Evolutionary conservation across 2,888 invertebrate species (phyloP), one percentile per base, ranked within the genome.

Genomic region (Lepetodrilus schrolli): DNA sequence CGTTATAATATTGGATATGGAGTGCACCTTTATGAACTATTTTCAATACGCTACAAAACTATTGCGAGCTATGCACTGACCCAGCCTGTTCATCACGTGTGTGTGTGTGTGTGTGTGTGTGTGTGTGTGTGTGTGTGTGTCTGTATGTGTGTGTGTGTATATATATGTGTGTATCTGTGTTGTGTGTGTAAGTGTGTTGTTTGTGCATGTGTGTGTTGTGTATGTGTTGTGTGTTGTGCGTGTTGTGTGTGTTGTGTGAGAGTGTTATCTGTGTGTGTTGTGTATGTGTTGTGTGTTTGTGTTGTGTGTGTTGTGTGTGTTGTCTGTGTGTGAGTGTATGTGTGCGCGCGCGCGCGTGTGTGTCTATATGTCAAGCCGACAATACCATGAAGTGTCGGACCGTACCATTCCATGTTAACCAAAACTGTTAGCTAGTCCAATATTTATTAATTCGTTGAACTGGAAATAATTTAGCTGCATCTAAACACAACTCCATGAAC

Each of bases 61-160:
- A n/a, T n/a, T n/a, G n/a, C n/a, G n/a, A 38, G 38, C 2, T 13
- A 13, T 38, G 2, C 38, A n/a, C 38, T 38, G 38, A 1, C n/a
- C n/a, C 38, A 38, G 38, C 1, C 8, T 13, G n/a, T 13, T 38
- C 38, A 2, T 13, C 10, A 10, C 10, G 37, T 37, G 37, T 43
- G 23, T 37, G 70, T 36, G 70, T 70, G 50, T 36, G 70, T 49
- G 50, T 17, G 70, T 70, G 50, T 50, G 34, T 49, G 50, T 8
- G 36, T 17, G 58, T 17, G 51, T 5, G 26, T 43, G 51, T 71
- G 71, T 71, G 71, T 38, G 36, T 43, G 38, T 58, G 43, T 21
- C 37, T 38, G 71, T 26, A 34, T 26, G 51, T 58, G 37, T 38
- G 51, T 38, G 49, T 30, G 48, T 20, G 20, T 26, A 23, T 58